Evolutionary conservation across 2,888 invertebrate genomes (phyloP).

Genomic region (Odontocolon sp.): DNA sequence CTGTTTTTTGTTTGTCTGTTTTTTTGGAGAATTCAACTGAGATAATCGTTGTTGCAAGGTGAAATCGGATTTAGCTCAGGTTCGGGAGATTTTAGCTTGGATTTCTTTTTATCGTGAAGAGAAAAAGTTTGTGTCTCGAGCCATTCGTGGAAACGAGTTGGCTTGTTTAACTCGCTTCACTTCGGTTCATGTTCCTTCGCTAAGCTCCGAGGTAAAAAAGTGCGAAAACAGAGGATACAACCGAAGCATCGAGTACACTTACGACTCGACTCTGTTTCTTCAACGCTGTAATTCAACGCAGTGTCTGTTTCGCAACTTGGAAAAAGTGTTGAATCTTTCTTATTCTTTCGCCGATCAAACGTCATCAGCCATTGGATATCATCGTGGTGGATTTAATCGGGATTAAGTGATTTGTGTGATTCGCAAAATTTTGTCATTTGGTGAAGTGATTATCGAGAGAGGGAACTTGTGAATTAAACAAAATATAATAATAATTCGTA

Average conservation of each 20-base stretch:
- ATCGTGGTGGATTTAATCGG: slow-evolving; percentile 19
- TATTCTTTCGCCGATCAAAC: neutral
- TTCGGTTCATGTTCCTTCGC: no score
- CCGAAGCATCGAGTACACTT: no score
- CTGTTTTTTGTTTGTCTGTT: neutral
- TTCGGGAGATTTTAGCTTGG: neutral
- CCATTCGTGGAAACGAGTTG: neutral
- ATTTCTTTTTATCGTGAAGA: neutral
- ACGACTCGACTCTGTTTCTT: no score
- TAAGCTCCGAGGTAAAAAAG: no score
- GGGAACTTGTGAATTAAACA: neutral
- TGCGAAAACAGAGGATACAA: no score
- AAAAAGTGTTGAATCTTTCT: no score
- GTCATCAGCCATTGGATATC: slow-evolving; percentile 41
- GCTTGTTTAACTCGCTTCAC: no score
- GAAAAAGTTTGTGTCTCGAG: neutral
- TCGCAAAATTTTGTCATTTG: neutral
- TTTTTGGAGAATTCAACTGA: neutral
- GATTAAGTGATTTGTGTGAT: slow-evolving; percentile 34
- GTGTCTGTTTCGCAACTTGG: no score
- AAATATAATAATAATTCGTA: neutral
- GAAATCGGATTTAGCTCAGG: neutral
- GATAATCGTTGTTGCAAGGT: neutral
- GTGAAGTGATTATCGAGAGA: slow-evolving; percentile 27
- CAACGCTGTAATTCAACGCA: no score